Conservation (phyloP, 2,888 invertebrate species). For the Eugnorisma glareosa region DNA sequence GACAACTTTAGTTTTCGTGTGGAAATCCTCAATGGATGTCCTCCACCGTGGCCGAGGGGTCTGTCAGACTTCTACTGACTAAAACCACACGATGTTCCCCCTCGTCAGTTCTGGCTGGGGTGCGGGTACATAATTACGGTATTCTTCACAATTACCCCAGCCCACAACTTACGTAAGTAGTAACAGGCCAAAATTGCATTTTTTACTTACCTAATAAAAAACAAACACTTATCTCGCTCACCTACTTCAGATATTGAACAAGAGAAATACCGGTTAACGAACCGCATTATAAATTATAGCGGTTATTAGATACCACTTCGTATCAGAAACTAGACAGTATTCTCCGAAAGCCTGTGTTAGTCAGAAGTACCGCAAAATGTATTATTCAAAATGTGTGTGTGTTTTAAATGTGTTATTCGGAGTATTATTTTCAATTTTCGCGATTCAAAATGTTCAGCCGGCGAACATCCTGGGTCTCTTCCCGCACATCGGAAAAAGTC, state of each 20-base stretch:
- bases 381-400: too few relatives aligned
- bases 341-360: conserved; percentile 8
- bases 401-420: too few relatives aligned
- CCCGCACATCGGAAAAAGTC: conserved; percentile 91
- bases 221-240: conserved; percentile 3
- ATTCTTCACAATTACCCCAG: too few relatives aligned
- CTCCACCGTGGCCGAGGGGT: too few relatives aligned
- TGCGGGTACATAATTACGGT: too few relatives aligned
- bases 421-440: conserved; percentile 54
- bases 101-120: too few relatives aligned
- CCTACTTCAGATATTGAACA: conserved; percentile 3
- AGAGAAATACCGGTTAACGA: conserved; percentile 5
- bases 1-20: too few relatives aligned
- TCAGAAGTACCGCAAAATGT: conserved; percentile 33
- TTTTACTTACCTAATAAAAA: not conserved
- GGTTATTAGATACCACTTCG: conserved; percentile 14
- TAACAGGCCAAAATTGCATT: not conserved
- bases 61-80: too few relatives aligned
- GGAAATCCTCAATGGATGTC: too few relatives aligned
- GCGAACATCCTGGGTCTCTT: conserved; percentile 90
- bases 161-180: not conserved
- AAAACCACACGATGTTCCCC: too few relatives aligned
- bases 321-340: conserved; percentile 26
- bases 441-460: conserved; percentile 72
- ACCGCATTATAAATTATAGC: not conserved